Conservation (phyloP, 2,888 invertebrate genomes). For the Marasmarcha lunaedactyla region DNA sequence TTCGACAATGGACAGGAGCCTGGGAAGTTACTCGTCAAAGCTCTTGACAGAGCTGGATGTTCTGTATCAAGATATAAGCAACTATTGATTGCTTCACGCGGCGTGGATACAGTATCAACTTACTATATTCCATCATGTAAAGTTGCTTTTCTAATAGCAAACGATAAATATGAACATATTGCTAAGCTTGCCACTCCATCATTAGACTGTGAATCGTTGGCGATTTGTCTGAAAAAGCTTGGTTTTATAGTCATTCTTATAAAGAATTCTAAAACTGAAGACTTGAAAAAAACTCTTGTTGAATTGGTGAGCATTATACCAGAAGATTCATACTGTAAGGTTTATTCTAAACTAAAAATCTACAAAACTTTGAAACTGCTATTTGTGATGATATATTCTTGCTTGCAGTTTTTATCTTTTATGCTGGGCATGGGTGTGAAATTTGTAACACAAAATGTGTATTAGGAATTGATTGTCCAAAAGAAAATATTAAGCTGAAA, state of each 20-base stretch:
- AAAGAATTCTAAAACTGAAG: constrained; percentile 32
- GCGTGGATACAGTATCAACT: constrained; percentile 23
- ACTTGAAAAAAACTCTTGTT: constrained; percentile 30
- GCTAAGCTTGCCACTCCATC: constrained; percentile 50
- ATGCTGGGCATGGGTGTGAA: constrained; percentile 69
- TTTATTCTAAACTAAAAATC: constrained; percentile 10
- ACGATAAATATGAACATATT: constrained; percentile 46
- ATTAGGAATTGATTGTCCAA: constrained; percentile 57
- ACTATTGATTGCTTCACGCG: constrained; percentile 24
- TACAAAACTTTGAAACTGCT: background rate
- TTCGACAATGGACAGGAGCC: constrained; percentile 32
- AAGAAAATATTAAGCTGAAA: constrained; percentile 34
- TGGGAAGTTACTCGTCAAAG: constrained; percentile 43
- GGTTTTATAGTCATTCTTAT: constrained; percentile 47
- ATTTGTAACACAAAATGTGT: constrained; percentile 60
- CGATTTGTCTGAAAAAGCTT: constrained; percentile 33
- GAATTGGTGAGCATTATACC: constrained; percentile 34
- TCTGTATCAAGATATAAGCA: constrained; percentile 29
- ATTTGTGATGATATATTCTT: background rate
- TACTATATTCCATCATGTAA: constrained; percentile 45
- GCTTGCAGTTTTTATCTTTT: constrained; percentile 61
- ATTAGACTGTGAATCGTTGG: constrained; percentile 47
- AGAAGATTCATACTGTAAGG: constrained; percentile 57
- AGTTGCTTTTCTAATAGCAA: constrained; percentile 54
- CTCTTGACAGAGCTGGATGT: constrained; percentile 38